phyloP scores from a whole-genome alignment of 2,888 invertebrate genomes.

The Drosophila subsilvestris region DNA sequence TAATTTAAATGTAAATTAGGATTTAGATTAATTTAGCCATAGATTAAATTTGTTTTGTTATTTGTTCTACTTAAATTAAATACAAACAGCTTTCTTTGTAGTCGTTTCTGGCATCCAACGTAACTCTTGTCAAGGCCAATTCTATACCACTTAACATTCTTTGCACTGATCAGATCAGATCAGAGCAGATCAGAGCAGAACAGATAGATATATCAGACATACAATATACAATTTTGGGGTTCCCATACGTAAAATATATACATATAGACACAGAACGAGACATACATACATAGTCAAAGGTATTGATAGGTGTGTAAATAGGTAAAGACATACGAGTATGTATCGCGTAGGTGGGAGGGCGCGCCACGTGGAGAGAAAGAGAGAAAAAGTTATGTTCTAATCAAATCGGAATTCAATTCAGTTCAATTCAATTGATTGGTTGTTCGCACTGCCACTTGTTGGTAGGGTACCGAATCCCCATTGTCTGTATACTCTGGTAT shows the following conservation, averaged over 20 bases:
- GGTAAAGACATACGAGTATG: slow-evolving; percentile 42
- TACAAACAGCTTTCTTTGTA: slow-evolving; percentile 83
- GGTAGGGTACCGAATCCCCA: background rate
- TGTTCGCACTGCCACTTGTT: slow-evolving; percentile 25
- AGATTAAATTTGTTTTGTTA: slow-evolving; percentile 73
- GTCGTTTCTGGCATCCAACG: slow-evolving; percentile 85
- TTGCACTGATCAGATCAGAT: slow-evolving; percentile 78
- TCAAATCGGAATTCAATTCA: slow-evolving; percentile 52
- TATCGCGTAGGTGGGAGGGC: slow-evolving; percentile 54
- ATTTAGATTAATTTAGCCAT: slow-evolving; percentile 58
- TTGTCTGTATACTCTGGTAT: background rate
- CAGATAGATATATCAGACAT: slow-evolving; percentile 20
- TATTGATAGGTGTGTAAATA: slow-evolving; percentile 29
- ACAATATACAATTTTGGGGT: slow-evolving; percentile 10
- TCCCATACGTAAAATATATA: background rate
- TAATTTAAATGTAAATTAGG: slow-evolving; percentile 52
- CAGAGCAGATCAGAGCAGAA: slow-evolving; percentile 5
- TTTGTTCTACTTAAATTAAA: slow-evolving; percentile 80
- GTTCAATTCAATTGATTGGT: slow-evolving; percentile 35
- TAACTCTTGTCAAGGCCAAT: slow-evolving; percentile 84
- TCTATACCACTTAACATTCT: slow-evolving; percentile 83
- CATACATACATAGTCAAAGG: slow-evolving; percentile 23
- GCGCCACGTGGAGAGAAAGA: slow-evolving; percentile 75
- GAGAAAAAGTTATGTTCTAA: slow-evolving; percentile 74
- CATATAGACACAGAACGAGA: background rate